phyloP scores from a whole-genome alignment of 1,140 invertebrate species.

The Nephotettix cincticeps region DNA sequence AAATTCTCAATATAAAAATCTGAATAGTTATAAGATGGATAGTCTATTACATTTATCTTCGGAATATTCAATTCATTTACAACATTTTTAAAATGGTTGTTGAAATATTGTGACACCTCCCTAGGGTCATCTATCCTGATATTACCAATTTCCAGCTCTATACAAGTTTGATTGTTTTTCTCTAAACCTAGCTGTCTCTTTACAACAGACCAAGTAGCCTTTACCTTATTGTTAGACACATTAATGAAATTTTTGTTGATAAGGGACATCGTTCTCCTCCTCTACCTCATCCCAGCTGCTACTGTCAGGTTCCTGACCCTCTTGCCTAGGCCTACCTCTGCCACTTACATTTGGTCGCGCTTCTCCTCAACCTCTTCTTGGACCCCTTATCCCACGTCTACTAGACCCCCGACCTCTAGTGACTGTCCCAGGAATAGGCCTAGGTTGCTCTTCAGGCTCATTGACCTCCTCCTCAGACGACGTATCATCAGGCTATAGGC shows the following conservation, averaged over 20 bases:
- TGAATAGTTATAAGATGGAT: no score
- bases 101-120: no score
- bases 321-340: background rate
- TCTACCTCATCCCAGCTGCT: background rate
- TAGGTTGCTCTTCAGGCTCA: background rate
- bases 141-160: no score
- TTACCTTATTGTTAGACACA: no score
- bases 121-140: no score
- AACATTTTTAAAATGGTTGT: no score
- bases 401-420: background rate
- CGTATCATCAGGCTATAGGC: background rate
- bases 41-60: no score
- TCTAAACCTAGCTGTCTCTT: no score
- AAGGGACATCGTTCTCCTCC: background rate
- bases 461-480: background rate
- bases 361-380: conserved; percentile 2
- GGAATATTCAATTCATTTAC: no score
- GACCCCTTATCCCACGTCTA: background rate
- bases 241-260: background rate
- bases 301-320: background rate
- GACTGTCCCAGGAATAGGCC: background rate
- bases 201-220: no score
- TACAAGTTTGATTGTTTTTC: no score
- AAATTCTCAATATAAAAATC: no score
- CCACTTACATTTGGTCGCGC: background rate